Evolutionary conservation across 2,888 invertebrate genomes (phyloP).

Genomic region (Drosophila parthenogenetica): DNA sequence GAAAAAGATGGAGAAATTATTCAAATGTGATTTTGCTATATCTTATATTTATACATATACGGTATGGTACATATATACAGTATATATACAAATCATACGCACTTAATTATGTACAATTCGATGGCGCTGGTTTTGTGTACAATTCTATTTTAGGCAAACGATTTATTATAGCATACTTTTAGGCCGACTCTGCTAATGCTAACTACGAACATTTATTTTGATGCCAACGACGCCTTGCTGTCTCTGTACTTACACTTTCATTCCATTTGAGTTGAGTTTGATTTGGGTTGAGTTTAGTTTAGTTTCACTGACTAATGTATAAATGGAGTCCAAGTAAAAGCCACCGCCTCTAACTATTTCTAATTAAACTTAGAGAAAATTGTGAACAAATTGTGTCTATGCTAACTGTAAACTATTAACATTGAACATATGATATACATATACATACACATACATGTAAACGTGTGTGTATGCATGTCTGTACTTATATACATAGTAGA

Average conservation of each 20-base stretch:
- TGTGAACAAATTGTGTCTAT: constrained; percentile 78
- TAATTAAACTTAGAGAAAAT: constrained; percentile 70
- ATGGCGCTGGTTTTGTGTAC: constrained; percentile 25
- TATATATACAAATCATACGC: constrained; percentile 29
- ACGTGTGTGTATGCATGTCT: not conserved
- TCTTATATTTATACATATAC: constrained; percentile 32
- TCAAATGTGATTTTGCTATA: constrained; percentile 77
- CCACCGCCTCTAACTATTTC: constrained; percentile 81
- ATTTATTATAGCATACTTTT: constrained; percentile 44
- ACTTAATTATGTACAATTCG: constrained; percentile 48
- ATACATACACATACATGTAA: constrained; percentile 40
- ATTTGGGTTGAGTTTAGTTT: constrained; percentile 21
- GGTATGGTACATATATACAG: constrained; percentile 27
- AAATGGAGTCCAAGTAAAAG: constrained; percentile 84
- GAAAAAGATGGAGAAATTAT: constrained; percentile 30
- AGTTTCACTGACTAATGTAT: constrained; percentile 72
- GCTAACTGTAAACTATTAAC: constrained; percentile 46
- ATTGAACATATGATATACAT: constrained; percentile 40
- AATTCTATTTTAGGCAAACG: constrained; percentile 10
- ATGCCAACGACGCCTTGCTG: constrained; percentile 57
- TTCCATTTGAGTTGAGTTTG: not conserved
- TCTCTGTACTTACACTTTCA: constrained; percentile 24
- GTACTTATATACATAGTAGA: constrained; percentile 33
- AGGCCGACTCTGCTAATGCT: constrained; percentile 26
- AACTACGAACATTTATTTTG: constrained; percentile 19